Evolutionary conservation across 2,888 invertebrate genomes (phyloP).

Genomic region (Erebia epiphron): DNA sequence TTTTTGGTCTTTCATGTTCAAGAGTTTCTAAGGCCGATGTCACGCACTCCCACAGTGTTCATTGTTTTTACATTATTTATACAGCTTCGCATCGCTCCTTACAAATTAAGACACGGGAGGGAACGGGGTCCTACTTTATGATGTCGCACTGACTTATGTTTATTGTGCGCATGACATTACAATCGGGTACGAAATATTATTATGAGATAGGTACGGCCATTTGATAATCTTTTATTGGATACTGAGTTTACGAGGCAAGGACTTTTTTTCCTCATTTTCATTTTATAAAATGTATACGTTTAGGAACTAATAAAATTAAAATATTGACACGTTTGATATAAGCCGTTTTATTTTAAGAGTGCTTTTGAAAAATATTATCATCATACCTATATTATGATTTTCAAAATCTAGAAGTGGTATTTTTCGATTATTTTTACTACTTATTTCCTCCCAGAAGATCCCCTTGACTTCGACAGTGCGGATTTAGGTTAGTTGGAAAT

Average conservation of each 20-base stretch:
- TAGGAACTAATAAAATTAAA: too few species aligned
- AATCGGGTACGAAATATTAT: conserved; percentile 26
- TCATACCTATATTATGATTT: too few species aligned
- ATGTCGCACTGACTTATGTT: conserved; percentile 42
- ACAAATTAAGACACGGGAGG: conserved; percentile 73
- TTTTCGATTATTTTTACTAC: too few species aligned
- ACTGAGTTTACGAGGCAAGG: conserved; percentile 1
- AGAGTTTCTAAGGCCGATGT: conserved; percentile 36
- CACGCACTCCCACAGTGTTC: conserved; percentile 56
- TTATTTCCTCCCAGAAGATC: too few species aligned
- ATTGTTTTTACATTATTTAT: conserved; percentile 78
- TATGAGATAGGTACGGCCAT: conserved; percentile 17
- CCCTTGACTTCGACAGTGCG: too few species aligned
- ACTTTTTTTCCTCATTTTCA: neutral
- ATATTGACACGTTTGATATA: too few species aligned
- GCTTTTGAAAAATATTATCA: too few species aligned
- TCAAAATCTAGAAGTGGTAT: too few species aligned
- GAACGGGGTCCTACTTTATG: conserved; percentile 38
- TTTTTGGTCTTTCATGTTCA: conserved; percentile 15
- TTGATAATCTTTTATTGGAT: conserved; percentile 15
- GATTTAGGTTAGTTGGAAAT: too few species aligned
- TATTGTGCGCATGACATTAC: conserved; percentile 38
- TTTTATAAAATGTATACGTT: too few species aligned
- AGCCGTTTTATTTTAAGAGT: too few species aligned
- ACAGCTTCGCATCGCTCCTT: conserved; percentile 53